Conservation (phyloP, 2,888 invertebrate genomes). For the Acanthosoma haemorrhoidale region DNA sequence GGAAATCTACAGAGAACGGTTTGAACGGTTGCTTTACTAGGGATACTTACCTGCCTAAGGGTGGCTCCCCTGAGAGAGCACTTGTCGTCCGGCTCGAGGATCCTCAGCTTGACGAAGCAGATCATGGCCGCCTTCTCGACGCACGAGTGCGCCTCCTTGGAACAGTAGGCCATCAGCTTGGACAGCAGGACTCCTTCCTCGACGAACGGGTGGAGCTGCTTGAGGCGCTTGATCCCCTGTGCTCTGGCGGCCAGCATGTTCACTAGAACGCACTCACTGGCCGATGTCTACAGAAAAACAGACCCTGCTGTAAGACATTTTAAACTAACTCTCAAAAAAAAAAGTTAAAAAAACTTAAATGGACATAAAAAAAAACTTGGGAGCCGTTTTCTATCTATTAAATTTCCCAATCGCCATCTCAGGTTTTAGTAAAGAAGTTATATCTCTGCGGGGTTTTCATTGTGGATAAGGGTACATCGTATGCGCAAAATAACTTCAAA, state of each 20-base stretch:
- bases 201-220: constrained; percentile 75
- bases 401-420: too few species aligned
- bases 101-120: constrained; percentile 81
- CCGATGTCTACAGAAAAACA: constrained; percentile 84
- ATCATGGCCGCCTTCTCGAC: constrained; percentile 94
- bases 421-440: too few species aligned
- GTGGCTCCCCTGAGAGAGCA: constrained; percentile 75
- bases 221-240: constrained; percentile 77
- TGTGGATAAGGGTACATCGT: too few species aligned
- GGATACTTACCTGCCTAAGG: constrained; percentile 60
- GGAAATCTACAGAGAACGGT: too few species aligned
- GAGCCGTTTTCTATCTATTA: too few species aligned
- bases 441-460: too few species aligned
- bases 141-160: constrained; percentile 84
- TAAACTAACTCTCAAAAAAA: too few species aligned
- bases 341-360: too few species aligned
- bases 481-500: too few species aligned
- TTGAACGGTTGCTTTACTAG: not conserved
- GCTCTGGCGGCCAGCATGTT: constrained; percentile 88
- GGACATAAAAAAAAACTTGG: too few species aligned
- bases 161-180: constrained; percentile 89
- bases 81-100: constrained; percentile 80
- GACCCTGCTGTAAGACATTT: too few species aligned
- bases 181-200: constrained; percentile 87
- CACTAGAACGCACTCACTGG: constrained; percentile 90